Conservation (phyloP, 2,797 vertebrate species). For the Spinus olivaceus region DNA sequence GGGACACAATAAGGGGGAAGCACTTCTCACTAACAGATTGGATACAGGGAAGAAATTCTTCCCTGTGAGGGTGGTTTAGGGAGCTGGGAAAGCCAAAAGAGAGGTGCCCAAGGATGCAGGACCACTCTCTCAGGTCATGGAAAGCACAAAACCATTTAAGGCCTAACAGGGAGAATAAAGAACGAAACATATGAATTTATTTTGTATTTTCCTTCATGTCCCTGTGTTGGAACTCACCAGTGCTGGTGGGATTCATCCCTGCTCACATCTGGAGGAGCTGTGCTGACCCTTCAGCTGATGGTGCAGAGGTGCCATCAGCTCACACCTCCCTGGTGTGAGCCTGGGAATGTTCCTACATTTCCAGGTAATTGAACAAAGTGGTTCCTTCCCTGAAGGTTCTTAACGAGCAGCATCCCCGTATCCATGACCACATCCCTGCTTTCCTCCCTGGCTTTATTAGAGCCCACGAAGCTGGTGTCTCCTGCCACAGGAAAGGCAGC, state of each 20-base stretch:
- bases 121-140: too few relatives aligned
- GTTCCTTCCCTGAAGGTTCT: background rate
- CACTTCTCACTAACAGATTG: background rate
- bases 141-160: background rate
- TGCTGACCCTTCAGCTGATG: background rate
- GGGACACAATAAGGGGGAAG: rapidly evolving
- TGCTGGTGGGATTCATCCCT: background rate
- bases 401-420: rapidly evolving
- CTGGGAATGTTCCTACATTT: background rate
- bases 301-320: background rate
- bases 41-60: background rate
- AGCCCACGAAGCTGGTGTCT: background rate
- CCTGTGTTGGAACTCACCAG: rapidly evolving
- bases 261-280: background rate
- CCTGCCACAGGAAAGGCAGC: background rate
- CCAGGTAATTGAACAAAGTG: background rate
- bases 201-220: background rate
- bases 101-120: background rate
- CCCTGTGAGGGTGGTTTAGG: background rate
- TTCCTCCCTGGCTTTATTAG: background rate
- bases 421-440: rapidly evolving
- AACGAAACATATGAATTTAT: background rate
- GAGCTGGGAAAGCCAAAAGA: background rate
- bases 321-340: background rate
- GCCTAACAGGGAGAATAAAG: background rate